Conservation (phyloP, 2,113 vertebrate species). For the Furnarius figulus region DNA sequence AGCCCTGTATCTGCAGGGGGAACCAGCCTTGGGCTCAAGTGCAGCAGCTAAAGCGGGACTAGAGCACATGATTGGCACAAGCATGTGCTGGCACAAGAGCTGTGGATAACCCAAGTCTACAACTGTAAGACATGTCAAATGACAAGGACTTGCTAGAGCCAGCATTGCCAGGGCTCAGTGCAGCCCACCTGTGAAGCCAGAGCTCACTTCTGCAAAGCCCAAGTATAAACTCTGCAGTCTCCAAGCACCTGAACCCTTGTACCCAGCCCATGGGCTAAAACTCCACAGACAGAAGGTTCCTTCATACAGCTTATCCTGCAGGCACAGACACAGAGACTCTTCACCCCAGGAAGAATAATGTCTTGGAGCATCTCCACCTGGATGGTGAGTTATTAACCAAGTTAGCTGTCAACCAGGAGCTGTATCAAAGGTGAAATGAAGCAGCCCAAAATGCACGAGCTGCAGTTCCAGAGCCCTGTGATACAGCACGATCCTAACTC, state of each 20-base stretch:
- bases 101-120: conserved; percentile 8
- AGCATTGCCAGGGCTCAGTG: background rate
- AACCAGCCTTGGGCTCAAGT: background rate
- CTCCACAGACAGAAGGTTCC: background rate
- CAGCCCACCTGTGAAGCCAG: background rate
- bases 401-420: background rate
- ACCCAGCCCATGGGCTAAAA: background rate
- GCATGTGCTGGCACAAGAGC: background rate
- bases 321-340: background rate
- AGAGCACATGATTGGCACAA: conserved; percentile 31
- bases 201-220: background rate
- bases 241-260: background rate
- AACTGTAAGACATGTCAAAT: background rate
- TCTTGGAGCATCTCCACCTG: background rate
- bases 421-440: background rate
- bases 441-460: background rate
- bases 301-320: background rate
- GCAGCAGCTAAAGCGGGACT: background rate
- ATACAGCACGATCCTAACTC: background rate
- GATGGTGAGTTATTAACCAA: background rate
- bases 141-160: background rate
- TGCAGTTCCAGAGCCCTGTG: background rate
- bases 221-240: background rate
- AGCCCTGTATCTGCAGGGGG: background rate
- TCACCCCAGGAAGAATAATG: background rate